Evolutionary conservation across 2,888 invertebrate genomes (phyloP).

Genomic region (Orthosia incerta): DNA sequence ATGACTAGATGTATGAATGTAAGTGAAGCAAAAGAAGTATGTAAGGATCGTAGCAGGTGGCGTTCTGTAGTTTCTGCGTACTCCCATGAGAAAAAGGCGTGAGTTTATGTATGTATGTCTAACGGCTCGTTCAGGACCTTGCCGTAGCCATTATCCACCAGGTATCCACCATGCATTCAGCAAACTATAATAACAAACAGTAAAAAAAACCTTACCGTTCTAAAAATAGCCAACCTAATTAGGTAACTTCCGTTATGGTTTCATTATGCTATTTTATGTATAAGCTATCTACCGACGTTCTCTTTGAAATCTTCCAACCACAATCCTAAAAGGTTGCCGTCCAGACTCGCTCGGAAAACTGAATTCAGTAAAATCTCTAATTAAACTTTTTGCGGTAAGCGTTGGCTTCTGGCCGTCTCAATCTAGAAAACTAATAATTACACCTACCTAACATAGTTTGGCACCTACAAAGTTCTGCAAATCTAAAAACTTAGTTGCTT

Average conservation of each 20-base stretch:
- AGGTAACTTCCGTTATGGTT: background rate
- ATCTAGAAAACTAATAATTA: conserved; percentile 23
- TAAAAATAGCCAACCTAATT: conserved; percentile 1
- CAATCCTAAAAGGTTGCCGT: conserved; percentile 2
- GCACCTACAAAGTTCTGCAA: conserved; percentile 4
- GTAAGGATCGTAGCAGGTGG: too few species aligned
- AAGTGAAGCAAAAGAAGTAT: too few species aligned
- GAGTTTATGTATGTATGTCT: too few species aligned
- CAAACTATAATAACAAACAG: background rate
- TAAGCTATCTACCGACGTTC: background rate
- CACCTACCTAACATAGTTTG: background rate
- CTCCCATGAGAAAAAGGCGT: too few species aligned
- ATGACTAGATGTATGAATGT: too few species aligned
- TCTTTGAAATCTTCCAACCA: conserved; percentile 6
- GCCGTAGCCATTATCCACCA: too few species aligned
- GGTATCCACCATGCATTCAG: too few species aligned
- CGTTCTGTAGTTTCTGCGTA: too few species aligned
- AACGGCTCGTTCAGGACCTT: too few species aligned
- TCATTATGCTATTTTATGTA: background rate
- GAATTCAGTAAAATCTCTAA: conserved; percentile 27
- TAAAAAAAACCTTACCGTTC: background rate
- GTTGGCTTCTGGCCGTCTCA: background rate
- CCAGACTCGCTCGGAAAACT: background rate
- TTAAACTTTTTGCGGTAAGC: conserved; percentile 29
- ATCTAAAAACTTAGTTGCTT: conserved; percentile 5